Base-by-base conservation (phyloP, 2,888 invertebrate genomes). In the Aporophyla nigra region DNA sequence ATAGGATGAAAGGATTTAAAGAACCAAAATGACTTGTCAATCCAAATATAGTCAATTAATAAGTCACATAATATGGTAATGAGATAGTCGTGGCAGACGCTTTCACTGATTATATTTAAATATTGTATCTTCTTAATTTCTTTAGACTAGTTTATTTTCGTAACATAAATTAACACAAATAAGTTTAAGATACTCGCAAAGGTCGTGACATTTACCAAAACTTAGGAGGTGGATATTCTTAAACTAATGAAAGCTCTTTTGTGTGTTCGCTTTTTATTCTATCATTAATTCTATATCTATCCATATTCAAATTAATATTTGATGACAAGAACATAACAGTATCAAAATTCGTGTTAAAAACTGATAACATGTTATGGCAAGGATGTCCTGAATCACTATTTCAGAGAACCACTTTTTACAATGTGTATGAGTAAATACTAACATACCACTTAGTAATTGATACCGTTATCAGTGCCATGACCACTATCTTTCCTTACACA, bases 401-500 rank as follows among this genome's bases (percentile, higher is more conserved):
- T 84, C 80, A 69, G 63, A 71, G 80, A 83, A 83, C 19, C n/a
- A 58, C 27, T 63, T 68, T 68, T 66, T 51, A 82, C 54, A 19
- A 61, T 40, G 56, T 54, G 49, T 66, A 67, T 75, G 69, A 80
- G 75, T 76, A 76, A 75, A 68, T 71, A 27, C 54, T 61, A 67
- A 76, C 70, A 66, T 46, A 61, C 56, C 27, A 68, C 43, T 51
- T 61, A 70, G n/a, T 71, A 67, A 63, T 54, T 59, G 79, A 68
- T 73, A 62, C 58, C 51, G n/a, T 84, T 82, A 87, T 84, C 85
- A 65, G 43, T 72, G 58, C 82, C 73, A 75, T 81, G 75, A 74
- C 71, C 49, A 65, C 69, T 78, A 85, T 82, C 71, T 74, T 80
- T 80, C 80, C 82, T 77, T 87, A 80, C 82, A 83, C 91, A 96